phyloP scores from a whole-genome alignment of 2,113 vertebrate species.

The Calyptomena viridis region DNA sequence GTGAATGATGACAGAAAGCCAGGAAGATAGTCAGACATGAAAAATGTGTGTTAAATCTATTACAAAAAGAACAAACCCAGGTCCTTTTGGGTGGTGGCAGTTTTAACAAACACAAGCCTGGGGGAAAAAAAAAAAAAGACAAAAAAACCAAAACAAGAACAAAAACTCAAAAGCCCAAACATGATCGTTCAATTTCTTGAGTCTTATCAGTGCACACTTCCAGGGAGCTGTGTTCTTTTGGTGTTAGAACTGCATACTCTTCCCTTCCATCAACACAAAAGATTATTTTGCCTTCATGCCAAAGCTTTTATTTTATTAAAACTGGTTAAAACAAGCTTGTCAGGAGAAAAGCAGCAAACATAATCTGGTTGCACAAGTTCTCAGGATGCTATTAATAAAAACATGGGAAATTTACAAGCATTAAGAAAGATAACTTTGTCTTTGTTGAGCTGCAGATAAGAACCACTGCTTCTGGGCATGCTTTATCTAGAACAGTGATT shows the following conservation, averaged over 20 bases:
- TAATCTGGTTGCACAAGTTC: not conserved
- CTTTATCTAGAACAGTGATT: not conserved
- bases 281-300: not conserved
- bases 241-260: not conserved
- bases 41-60: not conserved
- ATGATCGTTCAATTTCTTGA: not conserved
- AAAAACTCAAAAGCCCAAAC: not conserved
- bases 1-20: not conserved
- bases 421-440: not conserved
- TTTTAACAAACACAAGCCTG: not conserved
- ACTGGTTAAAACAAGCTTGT: not conserved
- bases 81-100: not conserved
- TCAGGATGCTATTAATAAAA: conserved; percentile 28
- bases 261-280: not conserved
- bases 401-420: conserved; percentile 16
- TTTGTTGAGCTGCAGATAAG: conserved; percentile 16
- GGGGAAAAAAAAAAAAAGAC: not conserved
- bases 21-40: not conserved
- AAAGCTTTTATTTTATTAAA: conserved; percentile 1
- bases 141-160: not conserved
- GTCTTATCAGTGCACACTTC: not conserved
- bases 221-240: not conserved
- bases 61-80: not conserved
- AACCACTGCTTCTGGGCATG: not conserved
- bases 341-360: not conserved